phyloP scores from a whole-genome alignment of 2,888 invertebrate genomes.

The Beris chalybata region DNA sequence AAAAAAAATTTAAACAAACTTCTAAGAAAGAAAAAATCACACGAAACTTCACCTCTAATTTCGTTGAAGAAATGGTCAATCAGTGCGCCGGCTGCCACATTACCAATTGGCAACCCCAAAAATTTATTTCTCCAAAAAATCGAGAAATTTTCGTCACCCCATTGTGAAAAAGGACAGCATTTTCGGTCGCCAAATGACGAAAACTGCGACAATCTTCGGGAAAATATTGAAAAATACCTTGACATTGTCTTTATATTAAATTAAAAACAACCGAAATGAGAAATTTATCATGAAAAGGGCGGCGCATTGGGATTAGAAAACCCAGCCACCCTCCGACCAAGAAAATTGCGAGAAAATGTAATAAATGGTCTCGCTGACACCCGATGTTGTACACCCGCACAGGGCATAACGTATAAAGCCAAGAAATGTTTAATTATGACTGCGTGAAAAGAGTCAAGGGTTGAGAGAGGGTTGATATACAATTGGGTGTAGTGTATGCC shows the following conservation, averaged over 20 bases:
- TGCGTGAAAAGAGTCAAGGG: slow-evolving; percentile 7
- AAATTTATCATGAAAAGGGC: neutral
- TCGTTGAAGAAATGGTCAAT: slow-evolving; percentile 18
- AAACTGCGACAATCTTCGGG: neutral
- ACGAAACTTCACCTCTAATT: slow-evolving; percentile 22
- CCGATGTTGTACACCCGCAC: slow-evolving; percentile 25
- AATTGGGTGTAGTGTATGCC: too few relatives aligned
- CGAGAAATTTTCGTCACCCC: neutral
- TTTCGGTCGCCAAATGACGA: neutral
- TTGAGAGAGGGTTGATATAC: too few relatives aligned
- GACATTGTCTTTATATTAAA: neutral
- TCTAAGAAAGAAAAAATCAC: neutral
- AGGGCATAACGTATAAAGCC: slow-evolving; percentile 18
- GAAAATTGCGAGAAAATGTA: slow-evolving; percentile 22
- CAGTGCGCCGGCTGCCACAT: slow-evolving; percentile 19
- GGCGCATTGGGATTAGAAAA: neutral
- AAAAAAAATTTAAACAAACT: neutral
- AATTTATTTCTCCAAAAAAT: neutral
- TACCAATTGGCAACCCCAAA: slow-evolving; percentile 8
- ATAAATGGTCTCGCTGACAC: slow-evolving; percentile 31
- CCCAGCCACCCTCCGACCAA: neutral
- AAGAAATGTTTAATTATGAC: slow-evolving; percentile 29
- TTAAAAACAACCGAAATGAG: too few relatives aligned
- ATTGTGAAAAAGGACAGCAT: neutral
- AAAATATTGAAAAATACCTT: slow-evolving; percentile 2